Conservation (phyloP, 2,797 vertebrate genomes). For the Macroramphosus scolopax region DNA sequence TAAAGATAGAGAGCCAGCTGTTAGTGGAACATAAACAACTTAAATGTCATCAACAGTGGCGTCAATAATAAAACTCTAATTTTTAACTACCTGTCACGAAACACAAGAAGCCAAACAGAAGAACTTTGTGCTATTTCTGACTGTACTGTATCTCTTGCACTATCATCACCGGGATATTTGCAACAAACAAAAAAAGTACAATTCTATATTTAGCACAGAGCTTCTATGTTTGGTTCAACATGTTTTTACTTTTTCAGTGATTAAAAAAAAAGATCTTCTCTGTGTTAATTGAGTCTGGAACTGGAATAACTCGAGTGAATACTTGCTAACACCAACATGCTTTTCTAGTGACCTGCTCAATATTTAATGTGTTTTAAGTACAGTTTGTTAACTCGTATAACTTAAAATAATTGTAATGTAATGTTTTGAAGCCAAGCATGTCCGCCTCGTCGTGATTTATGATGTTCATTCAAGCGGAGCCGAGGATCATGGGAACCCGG, state of each 20-base stretch:
- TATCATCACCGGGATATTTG: constrained; percentile 66
- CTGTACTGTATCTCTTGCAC: constrained; percentile 69
- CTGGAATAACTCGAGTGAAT: constrained; percentile 59
- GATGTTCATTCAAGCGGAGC: constrained; percentile 60
- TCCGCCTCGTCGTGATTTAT: constrained; percentile 71
- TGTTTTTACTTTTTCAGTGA: constrained; percentile 51
- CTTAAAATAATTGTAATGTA: constrained; percentile 71
- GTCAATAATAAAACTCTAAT: constrained; percentile 56
- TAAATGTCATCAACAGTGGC: constrained; percentile 19
- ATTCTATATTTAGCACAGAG: constrained; percentile 61
- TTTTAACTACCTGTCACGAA: constrained; percentile 48
- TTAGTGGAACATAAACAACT: no score
- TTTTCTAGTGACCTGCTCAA: constrained; percentile 70
- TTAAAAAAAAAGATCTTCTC: constrained; percentile 16
- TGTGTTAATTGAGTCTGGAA: constrained; percentile 56
- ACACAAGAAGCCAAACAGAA: constrained; percentile 51
- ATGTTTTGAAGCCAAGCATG: constrained; percentile 75
- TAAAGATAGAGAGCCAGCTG: constrained; percentile 21
- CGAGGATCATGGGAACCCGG: constrained; percentile 50
- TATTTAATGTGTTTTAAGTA: constrained; percentile 79
- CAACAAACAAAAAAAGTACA: constrained; percentile 56
- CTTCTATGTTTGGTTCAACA: constrained; percentile 54
- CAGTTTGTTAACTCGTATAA: constrained; percentile 73
- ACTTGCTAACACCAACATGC: constrained; percentile 51
- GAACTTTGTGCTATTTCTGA: constrained; percentile 52